Conservation (phyloP, 2,888 invertebrate species). For the Halictus quadricinctus region DNA sequence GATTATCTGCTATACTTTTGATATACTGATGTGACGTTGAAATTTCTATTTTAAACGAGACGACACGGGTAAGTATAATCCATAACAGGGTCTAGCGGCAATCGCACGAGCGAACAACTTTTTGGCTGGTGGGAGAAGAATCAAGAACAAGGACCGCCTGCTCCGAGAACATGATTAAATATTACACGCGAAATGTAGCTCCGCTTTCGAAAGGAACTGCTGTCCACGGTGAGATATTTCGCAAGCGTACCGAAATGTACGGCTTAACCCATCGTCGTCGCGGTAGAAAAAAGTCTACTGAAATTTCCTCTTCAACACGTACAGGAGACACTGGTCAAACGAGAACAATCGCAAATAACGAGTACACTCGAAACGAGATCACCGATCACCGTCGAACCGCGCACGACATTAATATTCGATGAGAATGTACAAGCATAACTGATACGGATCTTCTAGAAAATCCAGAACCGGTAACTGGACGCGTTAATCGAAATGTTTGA, state of each 20-base stretch:
- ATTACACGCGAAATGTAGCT: background rate
- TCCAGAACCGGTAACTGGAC: slow-evolving; percentile 29
- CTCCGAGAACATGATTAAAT: slow-evolving; percentile 12
- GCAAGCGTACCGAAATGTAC: background rate
- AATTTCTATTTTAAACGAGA: background rate
- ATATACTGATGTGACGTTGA: background rate
- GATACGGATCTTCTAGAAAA: slow-evolving; percentile 36
- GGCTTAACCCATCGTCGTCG: background rate
- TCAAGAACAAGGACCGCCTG: slow-evolving; percentile 6
- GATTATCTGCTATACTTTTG: background rate
- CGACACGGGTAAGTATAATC: background rate
- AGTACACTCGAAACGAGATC: background rate
- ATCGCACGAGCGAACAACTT: slow-evolving; percentile 14
- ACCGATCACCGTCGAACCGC: slow-evolving; percentile 1
- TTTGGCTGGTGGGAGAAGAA: slow-evolving; percentile 17
- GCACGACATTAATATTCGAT: slow-evolving; percentile 13
- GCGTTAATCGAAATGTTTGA: slow-evolving; percentile 61
- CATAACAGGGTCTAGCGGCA: background rate
- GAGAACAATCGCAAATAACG: background rate
- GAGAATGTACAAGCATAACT: background rate
- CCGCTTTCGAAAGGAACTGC: background rate
- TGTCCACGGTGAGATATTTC: background rate
- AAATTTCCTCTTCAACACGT: background rate
- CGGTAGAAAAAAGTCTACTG: background rate
- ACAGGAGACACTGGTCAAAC: background rate